phyloP scores from a whole-genome alignment of 2,888 invertebrate genomes.

The Bugula neritina region DNA sequence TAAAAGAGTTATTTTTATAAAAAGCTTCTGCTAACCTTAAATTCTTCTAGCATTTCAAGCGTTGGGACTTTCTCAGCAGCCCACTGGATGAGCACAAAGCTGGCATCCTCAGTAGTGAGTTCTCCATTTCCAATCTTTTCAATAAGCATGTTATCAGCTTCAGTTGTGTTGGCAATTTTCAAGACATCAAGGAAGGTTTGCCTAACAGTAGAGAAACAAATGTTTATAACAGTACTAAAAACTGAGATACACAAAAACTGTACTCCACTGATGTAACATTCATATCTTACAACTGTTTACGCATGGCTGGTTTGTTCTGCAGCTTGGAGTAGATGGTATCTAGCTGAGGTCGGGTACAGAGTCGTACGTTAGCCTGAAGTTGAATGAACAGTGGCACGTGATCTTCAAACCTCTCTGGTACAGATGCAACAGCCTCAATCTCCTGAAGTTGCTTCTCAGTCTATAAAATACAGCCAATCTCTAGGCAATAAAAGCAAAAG shows the following conservation, averaged over 20 bases:
- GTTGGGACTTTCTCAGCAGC: constrained; percentile 5
- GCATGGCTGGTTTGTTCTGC: too few species aligned
- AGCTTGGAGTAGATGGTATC: background rate
- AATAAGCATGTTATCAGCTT: background rate
- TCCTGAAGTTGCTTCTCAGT: background rate
- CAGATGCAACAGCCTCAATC: background rate
- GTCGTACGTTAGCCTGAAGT: background rate
- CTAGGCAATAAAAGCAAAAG: too few species aligned
- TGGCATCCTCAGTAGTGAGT: background rate
- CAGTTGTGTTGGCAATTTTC: background rate
- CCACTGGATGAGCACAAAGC: background rate
- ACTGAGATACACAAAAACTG: too few species aligned
- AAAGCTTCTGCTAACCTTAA: too few species aligned
- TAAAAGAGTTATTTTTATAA: too few species aligned
- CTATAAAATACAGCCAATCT: too few species aligned
- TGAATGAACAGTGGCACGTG: constrained; percentile 5
- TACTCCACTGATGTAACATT: too few species aligned
- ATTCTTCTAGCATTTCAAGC: background rate
- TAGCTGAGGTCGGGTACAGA: background rate
- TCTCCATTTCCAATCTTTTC: background rate
- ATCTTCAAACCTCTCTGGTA: background rate
- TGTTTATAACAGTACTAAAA: too few species aligned
- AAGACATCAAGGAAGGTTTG: background rate
- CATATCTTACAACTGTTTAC: too few species aligned
- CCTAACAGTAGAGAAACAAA: too few species aligned